Evolutionary conservation across 2,888 invertebrate genomes (phyloP), one percentile per base, ranked within the genome.

Genomic region (Chalcosyrphus nemorum): DNA sequence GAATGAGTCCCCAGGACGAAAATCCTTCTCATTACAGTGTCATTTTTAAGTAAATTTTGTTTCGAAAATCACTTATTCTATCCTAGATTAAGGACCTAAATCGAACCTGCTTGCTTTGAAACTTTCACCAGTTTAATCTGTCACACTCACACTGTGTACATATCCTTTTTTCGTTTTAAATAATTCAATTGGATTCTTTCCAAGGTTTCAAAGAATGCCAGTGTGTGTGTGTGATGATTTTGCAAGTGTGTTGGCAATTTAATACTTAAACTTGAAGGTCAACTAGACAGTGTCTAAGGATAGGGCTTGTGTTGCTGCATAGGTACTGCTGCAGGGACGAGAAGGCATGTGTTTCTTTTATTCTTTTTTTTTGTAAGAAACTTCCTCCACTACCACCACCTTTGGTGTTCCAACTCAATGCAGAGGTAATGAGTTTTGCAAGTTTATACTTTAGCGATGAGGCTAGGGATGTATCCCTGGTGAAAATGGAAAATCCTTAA

Each of bases 151-250:
- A 35, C 59, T 68, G 66, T 35, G 27, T 54, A 74, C 38, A 27
- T 35, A 66, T 66, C 72, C 72, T 59, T 68, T 59, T 68, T 74
- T 63, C 19, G 52, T 32, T 80, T 66, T 72, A 15, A 80, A 74
- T 74, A 74, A 68, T 81, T 81, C 61, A 81, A 54, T 74, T 74
- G 61, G 59, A 68, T 32, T 45, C 24, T 38, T 61, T 68, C 68
- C 74, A 68, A 77, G 35, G 63, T 27, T n/a, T n/a, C n/a, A n/a
- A n/a, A n/a, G n/a, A n/a, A n/a, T n/a, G n/a, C n/a, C n/a, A n/a
- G n/a, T n/a, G n/a, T n/a, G n/a, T n/a, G n/a, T n/a, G n/a, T n/a
- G n/a, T n/a, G n/a, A n/a, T n/a, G n/a, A n/a, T n/a, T 74, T 0
- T 17, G n/a, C 13, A 50, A 41, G 47, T 43, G 54, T 61, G 61